phyloP scores from a whole-genome alignment of 2,888 invertebrate genomes.

The Troglohyphantes excavatus region DNA sequence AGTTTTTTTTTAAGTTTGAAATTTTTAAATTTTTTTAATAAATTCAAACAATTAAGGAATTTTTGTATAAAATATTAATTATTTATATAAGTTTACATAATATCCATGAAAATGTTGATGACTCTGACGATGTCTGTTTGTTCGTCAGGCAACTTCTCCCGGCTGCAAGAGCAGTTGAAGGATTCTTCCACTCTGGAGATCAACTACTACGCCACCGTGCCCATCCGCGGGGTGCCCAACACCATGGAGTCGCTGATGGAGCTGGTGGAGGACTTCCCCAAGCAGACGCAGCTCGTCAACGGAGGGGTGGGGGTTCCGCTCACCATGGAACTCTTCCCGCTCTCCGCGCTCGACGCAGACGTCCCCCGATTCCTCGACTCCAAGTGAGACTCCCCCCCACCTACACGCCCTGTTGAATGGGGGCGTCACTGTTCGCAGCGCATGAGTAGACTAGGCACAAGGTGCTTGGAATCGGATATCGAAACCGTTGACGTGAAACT shows the following conservation, averaged over 20 bases:
- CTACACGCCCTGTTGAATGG: too few relatives aligned
- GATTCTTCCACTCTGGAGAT: constrained; percentile 71
- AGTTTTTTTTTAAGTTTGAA: too few relatives aligned
- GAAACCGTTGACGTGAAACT: too few relatives aligned
- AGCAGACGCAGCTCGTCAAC: constrained; percentile 75
- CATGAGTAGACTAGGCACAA: too few relatives aligned
- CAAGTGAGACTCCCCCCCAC: constrained; percentile 32
- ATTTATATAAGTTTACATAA: too few relatives aligned
- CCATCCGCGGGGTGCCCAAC: constrained; percentile 73
- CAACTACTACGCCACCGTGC: constrained; percentile 77
- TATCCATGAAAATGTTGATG: too few relatives aligned
- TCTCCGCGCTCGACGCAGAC: constrained; percentile 63
- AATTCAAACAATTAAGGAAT: too few relatives aligned
- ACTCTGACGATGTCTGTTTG: too few relatives aligned
- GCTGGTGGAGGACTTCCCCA: constrained; percentile 73
- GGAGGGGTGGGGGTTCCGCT: constrained; percentile 73
- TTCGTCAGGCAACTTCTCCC: constrained; percentile 68
- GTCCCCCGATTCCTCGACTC: constrained; percentile 56
- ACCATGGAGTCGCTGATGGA: constrained; percentile 76
- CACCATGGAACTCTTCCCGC: constrained; percentile 75
- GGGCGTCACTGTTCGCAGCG: too few relatives aligned
- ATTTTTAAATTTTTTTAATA: too few relatives aligned
- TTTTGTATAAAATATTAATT: too few relatives aligned
- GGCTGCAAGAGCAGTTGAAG: constrained; percentile 67
- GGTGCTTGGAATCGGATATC: too few relatives aligned